Conservation (phyloP, 2,888 invertebrate species). For the Calameuta filiformis region DNA sequence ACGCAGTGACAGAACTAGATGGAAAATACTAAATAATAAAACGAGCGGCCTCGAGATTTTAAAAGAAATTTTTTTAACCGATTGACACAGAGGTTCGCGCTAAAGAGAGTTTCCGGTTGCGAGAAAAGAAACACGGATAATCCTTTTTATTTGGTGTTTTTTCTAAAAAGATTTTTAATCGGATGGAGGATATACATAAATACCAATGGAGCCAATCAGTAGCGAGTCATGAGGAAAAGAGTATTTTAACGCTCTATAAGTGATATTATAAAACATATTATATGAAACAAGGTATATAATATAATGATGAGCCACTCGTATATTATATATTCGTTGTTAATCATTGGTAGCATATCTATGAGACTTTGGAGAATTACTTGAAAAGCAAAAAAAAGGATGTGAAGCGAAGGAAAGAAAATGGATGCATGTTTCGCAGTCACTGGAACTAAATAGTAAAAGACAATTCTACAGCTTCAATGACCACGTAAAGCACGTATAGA, state of each 20-base stretch:
- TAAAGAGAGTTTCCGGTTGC: background rate
- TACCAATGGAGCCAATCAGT: background rate
- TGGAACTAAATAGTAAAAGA: background rate
- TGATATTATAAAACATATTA: background rate
- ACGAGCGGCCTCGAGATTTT: background rate
- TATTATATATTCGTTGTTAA: background rate
- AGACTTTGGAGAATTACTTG: constrained; percentile 1
- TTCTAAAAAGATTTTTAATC: background rate
- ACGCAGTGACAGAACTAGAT: background rate
- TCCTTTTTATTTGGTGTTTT: background rate
- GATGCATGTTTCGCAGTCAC: constrained; percentile 17
- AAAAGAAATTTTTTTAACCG: background rate
- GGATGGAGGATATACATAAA: background rate
- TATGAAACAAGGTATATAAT: background rate
- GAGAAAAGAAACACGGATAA: background rate
- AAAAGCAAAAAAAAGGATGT: background rate
- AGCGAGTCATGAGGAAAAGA: background rate
- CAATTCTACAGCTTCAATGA: background rate
- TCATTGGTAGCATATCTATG: background rate
- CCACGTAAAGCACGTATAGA: background rate
- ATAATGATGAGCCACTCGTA: background rate
- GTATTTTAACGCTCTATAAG: background rate
- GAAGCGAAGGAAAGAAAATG: background rate
- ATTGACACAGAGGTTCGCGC: background rate
- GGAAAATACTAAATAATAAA: background rate